A percentile compares a stretch with the other conserved stretches of the same genome.
These are phyloP conservation scores for Coranthus polyacanthus DNA, from an alignment of 2,797 vertebrate species.

Conservation along the genomic window DNA sequence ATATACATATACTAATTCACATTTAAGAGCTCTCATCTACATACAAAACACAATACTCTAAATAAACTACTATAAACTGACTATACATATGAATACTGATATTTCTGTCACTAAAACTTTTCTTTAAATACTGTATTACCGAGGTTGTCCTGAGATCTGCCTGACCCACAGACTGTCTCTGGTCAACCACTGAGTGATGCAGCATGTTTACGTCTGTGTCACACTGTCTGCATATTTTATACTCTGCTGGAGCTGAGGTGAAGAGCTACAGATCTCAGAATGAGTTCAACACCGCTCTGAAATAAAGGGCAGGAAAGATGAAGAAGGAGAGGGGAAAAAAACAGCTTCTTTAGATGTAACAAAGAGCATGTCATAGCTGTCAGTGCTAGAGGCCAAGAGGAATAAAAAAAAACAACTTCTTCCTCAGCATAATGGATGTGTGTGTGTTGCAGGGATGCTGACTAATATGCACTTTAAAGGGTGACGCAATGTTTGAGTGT, in stretches of 20 bases:
- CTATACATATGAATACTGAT: too few species aligned
- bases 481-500: constrained; percentile 52
- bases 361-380: constrained; percentile 35
- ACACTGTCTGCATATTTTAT: constrained; percentile 23
- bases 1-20: too few species aligned
- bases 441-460: constrained; percentile 20
- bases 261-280: constrained; percentile 21
- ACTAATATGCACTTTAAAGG: constrained; percentile 47
- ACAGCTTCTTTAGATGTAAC: constrained; percentile 35
- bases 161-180: constrained; percentile 31
- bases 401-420: constrained; percentile 6
- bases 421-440: constrained; percentile 56
- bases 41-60: too few species aligned
- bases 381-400: constrained; percentile 23
- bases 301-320: too few species aligned
- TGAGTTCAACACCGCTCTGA: constrained; percentile 30
- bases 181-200: constrained; percentile 3
- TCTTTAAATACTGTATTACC: not conserved
- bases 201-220: constrained; percentile 31
- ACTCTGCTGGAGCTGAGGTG: constrained; percentile 13
- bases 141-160: constrained; percentile 18
- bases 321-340: constrained; percentile 25
- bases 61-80: too few species aligned
- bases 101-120: too few species aligned
- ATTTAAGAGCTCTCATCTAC: too few species aligned